Evolutionary conservation across 2,797 vertebrate species (phyloP).

Genomic region (Acanthopagrus latus): DNA sequence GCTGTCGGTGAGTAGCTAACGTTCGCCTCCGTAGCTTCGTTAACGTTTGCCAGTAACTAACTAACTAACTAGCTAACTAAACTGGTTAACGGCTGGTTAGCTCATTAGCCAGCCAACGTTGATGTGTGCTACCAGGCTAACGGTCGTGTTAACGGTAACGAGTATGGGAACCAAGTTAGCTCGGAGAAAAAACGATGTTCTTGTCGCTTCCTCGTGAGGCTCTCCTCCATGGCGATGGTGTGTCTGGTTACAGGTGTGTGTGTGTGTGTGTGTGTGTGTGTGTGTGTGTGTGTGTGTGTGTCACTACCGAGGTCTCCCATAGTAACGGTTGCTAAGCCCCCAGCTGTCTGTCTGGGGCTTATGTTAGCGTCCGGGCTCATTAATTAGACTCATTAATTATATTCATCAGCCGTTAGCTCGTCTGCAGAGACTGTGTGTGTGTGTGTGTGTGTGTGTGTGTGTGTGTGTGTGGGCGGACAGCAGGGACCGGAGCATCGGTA

Average conservation of each 20-base stretch:
- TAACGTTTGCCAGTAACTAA: too few species aligned
- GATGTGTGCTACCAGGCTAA: too few species aligned
- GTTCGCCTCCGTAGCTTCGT: neutral
- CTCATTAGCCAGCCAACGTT: neutral
- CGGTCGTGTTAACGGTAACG: neutral
- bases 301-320: constrained; percentile 26
- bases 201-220: neutral
- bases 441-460: neutral
- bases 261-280: constrained; percentile 3
- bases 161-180: neutral
- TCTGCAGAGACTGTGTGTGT: neutral
- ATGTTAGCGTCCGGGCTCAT: constrained; percentile 29
- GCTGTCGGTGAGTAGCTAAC: constrained; percentile 45
- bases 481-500: constrained; percentile 10
- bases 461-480: constrained; percentile 41
- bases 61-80: too few species aligned
- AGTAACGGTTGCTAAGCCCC: constrained; percentile 55
- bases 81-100: neutral
- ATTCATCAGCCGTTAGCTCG: neutral
- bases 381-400: constrained; percentile 21
- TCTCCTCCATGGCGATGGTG: constrained; percentile 1
- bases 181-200: neutral
- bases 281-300: neutral
- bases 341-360: constrained; percentile 31
- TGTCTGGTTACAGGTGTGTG: constrained; percentile 35